Evolutionary conservation across 2,888 invertebrate genomes (phyloP), one percentile per base, ranked within the genome.

Genomic region (Brenthis daphne): DNA sequence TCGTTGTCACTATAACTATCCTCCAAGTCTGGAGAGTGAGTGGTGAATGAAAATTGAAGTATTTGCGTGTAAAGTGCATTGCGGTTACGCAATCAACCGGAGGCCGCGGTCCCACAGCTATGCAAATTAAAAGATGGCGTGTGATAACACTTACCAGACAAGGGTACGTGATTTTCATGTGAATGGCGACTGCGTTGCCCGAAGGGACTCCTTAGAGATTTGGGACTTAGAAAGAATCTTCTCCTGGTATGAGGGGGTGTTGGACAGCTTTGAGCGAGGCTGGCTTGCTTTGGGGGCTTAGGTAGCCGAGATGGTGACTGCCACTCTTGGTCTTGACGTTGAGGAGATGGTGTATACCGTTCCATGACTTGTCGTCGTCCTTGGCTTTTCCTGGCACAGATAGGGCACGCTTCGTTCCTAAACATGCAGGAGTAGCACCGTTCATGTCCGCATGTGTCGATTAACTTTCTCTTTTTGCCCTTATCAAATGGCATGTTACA

Each of bases 361-460:
- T 90, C 92, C 89, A 89, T 88, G 58, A 79, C 90, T 85, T 87
- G 94, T 73, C 86, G 84, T 74, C 85, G 81, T 16, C 78, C 82
- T 67, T 92, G 90, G 71, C 81, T 90, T 79, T 85, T 90, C 61
- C 92, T 88, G 54, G 93, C 91, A 88, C 98, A 98, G 75, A 98
- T 94, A 51, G 98, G 98, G 88, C 99, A 99, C 75, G 96, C 95
- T 88, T 98, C 97, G 93, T 96, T 97, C 80, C 96, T 96, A 93
- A 98, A 98, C 95, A 98, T 96, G 90, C 98, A 98, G 77, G 97
- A 96, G 94, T 98, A 98, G 90, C 98, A 98, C 74, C 98, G 94
- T 87, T 98, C 98, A 94, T 99, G 98, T 77, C 98, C 98, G 90
- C 98, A 99, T 73, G 97, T 96, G 93, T 99, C 98, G 85, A 98